A percentile compares a stretch with the other conserved stretches of the same genome.
Evolutionary conservation across 2,797 vertebrate genomes (phyloP).

Genomic region (Mionectes olivaceus): DNA sequence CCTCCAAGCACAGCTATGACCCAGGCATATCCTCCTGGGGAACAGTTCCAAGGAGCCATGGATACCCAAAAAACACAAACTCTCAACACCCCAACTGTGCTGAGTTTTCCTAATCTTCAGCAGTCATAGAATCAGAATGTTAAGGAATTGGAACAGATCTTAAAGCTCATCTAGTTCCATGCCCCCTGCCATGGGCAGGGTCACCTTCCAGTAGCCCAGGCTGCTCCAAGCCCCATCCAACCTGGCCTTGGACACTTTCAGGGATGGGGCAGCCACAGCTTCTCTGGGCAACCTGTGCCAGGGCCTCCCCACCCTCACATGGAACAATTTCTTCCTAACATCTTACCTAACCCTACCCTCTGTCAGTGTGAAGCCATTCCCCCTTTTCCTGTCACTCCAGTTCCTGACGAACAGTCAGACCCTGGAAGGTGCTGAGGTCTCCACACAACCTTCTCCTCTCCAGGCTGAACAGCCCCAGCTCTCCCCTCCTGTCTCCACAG

Average conservation of each 20-base stretch:
- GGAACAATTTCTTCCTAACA: not conserved
- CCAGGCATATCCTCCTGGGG: not conserved
- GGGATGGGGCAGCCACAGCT: not conserved
- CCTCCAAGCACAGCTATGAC: not conserved
- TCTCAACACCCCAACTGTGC: not conserved
- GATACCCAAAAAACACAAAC: not conserved
- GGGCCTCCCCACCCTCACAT: not conserved
- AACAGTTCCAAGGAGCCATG: accelerated
- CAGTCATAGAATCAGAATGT: not conserved
- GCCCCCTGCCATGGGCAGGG: not conserved
- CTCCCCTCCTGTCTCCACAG: not conserved
- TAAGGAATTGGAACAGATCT: not conserved
- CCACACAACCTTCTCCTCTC: not conserved
- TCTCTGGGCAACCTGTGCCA: not conserved
- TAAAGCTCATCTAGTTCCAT: accelerated
- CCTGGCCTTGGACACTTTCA: not conserved
- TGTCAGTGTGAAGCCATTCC: not conserved
- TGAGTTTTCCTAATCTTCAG: not conserved
- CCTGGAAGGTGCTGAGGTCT: not conserved
- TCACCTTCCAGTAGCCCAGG: not conserved
- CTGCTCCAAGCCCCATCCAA: not conserved
- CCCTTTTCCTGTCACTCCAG: not conserved
- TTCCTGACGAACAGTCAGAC: not conserved
- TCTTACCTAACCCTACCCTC: too few species aligned
- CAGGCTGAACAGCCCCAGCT: not conserved